Base-by-base conservation (phyloP, 2,888 invertebrate species). In the Folsomia manolachei region DNA sequence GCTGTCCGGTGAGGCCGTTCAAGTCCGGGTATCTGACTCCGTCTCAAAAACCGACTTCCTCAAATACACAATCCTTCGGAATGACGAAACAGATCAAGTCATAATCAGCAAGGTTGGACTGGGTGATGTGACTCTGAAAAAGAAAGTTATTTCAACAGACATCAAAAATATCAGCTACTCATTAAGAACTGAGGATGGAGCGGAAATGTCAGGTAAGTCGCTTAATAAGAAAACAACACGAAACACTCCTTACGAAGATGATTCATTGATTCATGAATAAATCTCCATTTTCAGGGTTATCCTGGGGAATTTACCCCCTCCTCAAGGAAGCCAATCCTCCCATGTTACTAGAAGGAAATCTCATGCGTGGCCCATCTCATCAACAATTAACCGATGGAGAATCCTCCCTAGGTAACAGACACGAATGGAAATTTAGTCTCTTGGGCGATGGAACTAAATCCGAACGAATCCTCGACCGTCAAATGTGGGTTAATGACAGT, bases 401-500 rank as follows among this genome's bases (percentile, higher is more conserved):
- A 23, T 71, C 71, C 65, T 51, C 27, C 19, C 71, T 51, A 61
- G 77, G 78, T 62, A 81, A 81, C 73, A 78, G 77, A 72, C 79
- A 77, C 70, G 80, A 80, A 72, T 81, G 81, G 81, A 79, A 78
- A 71, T 78, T 75, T 62, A 73, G 77, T 56, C 65, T 79, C 23
- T 63, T 80, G 63, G 79, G 80, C n/a, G 79, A 78, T 73, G 72
- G 75, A 69, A 76, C 73, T 69, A 69, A 75, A 73, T 71, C 78
- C 71, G 79, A 81, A 69, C 71, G 76, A 71, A 78, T 77, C 67
- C 70, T 81, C 62, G 81, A 81, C 66, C 80, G 79, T 4, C 81
- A 80, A 67, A 80, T 82, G 71, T 82, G 94, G 92, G 94, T 97
- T 2, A 97, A 97, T 83, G 91, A 93, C 77, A 91, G 93, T 2